Evolutionary conservation across 2,113 vertebrate genomes (phyloP), one percentile per base, ranked within the genome.

Genomic region (Dicaeum eximium): DNA sequence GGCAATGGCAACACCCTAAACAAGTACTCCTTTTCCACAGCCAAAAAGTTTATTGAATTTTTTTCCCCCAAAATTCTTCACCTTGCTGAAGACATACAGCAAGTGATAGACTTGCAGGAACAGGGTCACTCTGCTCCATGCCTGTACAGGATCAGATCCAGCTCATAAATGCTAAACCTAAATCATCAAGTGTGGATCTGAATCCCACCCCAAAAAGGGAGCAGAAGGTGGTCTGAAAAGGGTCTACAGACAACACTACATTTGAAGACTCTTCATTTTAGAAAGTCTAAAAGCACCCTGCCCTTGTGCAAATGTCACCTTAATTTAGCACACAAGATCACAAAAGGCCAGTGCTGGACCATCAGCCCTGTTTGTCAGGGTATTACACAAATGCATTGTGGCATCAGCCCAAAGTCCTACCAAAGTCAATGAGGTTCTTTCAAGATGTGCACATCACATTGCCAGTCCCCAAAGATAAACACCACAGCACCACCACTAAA

Each of bases 371-470:
- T 51, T 83, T 86, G 54, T 30, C 75, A 77, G 22, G 11, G 10
- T 82, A 37, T 70, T 48, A n/a, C 57, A 72, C 45, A 88, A 78
- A 67, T 9, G 15, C 6, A 3, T 4, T 27, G 44, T 40, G 25
- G 45, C 54, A 82, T n/a, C 53, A 77, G 53, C 62, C 35, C 37
- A 7, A 75, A 86, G 71, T 47, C 24, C 64, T 54, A 30, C 30
- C 58, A 61, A 80, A 90, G 57, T 42, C 66, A 71, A 16, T 44
- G 27, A 22, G 17, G 22, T 6, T 84, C 58, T 35, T 91, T 60
- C n/a, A 35, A 37, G 47, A 77, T 25, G 27, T 65, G 57, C 54
- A 72, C 20, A 35, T 8, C 0, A 0, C 24, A 74, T 10, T 45
- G 48, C 60, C 70, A 82, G 17, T 47, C 18, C 35, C 35, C 11